A percentile compares a stretch with the other conserved stretches of the same genome.
Evolutionary conservation across 2,113 vertebrate genomes (phyloP).

Genomic region (Colaptes auratus): DNA sequence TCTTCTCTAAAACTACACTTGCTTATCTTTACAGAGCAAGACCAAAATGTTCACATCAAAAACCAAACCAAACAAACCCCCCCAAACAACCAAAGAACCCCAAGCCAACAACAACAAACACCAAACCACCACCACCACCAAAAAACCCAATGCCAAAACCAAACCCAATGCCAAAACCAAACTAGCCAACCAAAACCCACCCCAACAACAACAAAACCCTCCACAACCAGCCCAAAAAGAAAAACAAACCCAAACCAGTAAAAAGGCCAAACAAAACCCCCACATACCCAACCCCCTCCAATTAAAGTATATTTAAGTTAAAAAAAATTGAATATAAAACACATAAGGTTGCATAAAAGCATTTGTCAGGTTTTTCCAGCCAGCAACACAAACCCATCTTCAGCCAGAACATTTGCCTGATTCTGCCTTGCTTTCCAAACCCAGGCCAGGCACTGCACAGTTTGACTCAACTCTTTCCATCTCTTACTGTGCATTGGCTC

Average conservation of each 20-base stretch:
- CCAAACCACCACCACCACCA: no score
- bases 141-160: not conserved
- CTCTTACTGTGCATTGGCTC: not conserved
- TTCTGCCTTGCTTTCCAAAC: not conserved
- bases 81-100: no score
- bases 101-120: no score
- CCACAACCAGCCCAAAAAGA: no score
- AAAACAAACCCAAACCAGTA: no score
- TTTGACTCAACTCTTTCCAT: not conserved
- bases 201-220: no score
- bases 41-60: not conserved
- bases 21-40: not conserved
- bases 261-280: no score
- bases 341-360: not conserved
- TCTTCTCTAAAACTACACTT: not conserved
- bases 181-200: no score
- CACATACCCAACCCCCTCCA: no score
- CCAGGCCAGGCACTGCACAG: not conserved
- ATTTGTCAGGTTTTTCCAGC: not conserved
- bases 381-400: not conserved
- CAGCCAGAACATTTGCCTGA: not conserved
- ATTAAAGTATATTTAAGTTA: no score
- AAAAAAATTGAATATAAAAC: not conserved
- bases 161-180: not conserved
- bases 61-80: accelerated